These are phyloP conservation scores for Tenebrosternarchus preto DNA, from an alignment of 2,113 vertebrate genomes.

Conservation along the genomic window DNA sequence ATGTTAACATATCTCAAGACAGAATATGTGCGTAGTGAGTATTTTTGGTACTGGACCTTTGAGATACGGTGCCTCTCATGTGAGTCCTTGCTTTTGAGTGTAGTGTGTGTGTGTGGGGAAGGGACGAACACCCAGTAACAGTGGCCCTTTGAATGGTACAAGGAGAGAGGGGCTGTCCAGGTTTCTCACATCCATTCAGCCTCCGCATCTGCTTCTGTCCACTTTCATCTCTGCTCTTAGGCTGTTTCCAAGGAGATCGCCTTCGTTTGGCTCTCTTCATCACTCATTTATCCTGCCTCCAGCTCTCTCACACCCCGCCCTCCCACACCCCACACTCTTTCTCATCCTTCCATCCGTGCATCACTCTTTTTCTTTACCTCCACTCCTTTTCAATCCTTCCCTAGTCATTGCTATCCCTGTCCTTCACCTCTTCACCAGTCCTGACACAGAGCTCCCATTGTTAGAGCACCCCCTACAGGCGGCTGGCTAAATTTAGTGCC, in stretches of 20 bases:
- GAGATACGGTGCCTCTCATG: background rate
- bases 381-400: background rate
- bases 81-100: background rate
- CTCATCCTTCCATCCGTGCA: conserved; percentile 15
- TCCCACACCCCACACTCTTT: background rate
- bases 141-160: background rate
- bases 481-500: too few species aligned
- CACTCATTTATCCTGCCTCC: conserved; percentile 2
- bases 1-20: too few species aligned
- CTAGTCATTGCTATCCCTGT: background rate
- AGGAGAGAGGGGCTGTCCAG: background rate
- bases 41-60: background rate
- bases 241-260: conserved; percentile 50
- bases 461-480: too few species aligned
- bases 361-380: conserved; percentile 26
- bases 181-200: conserved; percentile 23
- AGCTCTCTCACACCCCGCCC: background rate
- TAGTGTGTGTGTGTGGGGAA: background rate
- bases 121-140: background rate
- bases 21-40: too few species aligned
- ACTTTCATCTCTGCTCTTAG: conserved; percentile 45
- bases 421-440: background rate
- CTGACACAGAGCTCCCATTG: too few species aligned
- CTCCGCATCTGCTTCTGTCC: background rate
- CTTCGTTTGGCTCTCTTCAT: conserved; percentile 23